phyloP scores from a whole-genome alignment of 2,888 invertebrate genomes.

The Pristionchus arcanus region DNA sequence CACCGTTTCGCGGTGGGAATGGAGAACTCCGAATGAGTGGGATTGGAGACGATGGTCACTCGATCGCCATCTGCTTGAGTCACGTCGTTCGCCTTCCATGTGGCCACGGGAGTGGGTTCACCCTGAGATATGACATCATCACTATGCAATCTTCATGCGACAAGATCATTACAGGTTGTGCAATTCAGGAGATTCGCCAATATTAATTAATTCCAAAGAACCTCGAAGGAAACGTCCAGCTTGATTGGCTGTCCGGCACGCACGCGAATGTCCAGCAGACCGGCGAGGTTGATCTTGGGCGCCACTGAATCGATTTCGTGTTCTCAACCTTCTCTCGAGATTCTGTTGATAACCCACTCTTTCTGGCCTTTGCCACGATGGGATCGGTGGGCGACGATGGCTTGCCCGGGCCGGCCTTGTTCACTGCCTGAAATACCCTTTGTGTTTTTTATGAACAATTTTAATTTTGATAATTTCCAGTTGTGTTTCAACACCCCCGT shows the following conservation, averaged over 20 bases:
- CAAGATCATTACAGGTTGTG: no score
- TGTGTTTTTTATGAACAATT: constrained; percentile 56
- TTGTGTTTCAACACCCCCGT: background rate
- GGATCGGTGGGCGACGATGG: constrained; percentile 91
- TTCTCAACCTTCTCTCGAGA: background rate
- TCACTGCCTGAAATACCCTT: constrained; percentile 54
- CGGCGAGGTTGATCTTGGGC: constrained; percentile 91
- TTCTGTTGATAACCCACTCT: constrained; percentile 60
- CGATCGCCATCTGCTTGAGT: constrained; percentile 86
- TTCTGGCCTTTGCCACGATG: constrained; percentile 87
- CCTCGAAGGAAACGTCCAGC: constrained; percentile 91
- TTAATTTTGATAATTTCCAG: background rate
- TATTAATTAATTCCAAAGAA: no score
- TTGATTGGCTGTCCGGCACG: constrained; percentile 93
- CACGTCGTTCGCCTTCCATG: constrained; percentile 88
- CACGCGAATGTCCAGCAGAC: constrained; percentile 92
- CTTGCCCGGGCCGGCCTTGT: constrained; percentile 90
- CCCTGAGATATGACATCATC: constrained; percentile 82
- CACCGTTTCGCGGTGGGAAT: constrained; percentile 39
- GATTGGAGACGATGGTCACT: constrained; percentile 50
- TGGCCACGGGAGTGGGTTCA: constrained; percentile 92
- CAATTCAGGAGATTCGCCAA: no score
- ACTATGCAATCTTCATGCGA: background rate
- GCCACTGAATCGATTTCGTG: constrained; percentile 82
- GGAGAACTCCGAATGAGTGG: constrained; percentile 53